phyloP scores from a whole-genome alignment of 1,140 invertebrate genomes.

The Nylanderia fulva region DNA sequence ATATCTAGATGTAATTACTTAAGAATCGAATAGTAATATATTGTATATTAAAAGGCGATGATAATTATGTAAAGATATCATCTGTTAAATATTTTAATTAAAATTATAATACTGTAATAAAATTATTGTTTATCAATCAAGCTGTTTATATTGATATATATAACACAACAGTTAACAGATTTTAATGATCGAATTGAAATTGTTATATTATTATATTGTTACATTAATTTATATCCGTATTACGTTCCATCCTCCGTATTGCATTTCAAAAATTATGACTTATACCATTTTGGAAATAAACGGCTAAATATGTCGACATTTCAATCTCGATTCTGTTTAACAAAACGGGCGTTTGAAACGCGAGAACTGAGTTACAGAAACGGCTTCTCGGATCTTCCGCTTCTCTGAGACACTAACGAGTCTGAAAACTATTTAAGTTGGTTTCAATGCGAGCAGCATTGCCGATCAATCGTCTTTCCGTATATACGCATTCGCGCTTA shows the following conservation, averaged over 20 bases:
- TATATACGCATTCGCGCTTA: constrained; percentile 12
- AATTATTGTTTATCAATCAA: constrained; percentile 15
- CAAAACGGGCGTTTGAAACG: neutral
- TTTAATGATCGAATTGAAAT: constrained; percentile 36
- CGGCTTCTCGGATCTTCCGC: neutral
- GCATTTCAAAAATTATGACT: constrained; percentile 26
- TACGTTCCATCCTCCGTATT: constrained; percentile 13
- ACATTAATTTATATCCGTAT: constrained; percentile 42
- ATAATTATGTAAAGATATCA: neutral
- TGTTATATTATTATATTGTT: neutral
- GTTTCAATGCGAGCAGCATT: constrained; percentile 63
- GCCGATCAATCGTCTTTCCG: neutral
- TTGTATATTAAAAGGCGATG: neutral
- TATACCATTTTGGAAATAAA: constrained; percentile 15
- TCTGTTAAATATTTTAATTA: neutral
- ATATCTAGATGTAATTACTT: neutral
- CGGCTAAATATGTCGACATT: neutral
- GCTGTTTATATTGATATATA: neutral
- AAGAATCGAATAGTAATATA: constrained; percentile 2
- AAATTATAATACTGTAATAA: neutral
- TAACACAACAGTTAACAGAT: neutral
- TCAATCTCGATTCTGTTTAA: constrained; percentile 1
- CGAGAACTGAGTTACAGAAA: neutral
- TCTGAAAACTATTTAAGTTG: constrained; percentile 78
- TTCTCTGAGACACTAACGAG: constrained; percentile 65